These are phyloP conservation scores for Ispidina picta DNA, from an alignment of 2,797 vertebrate species.

Conservation along the genomic window DNA sequence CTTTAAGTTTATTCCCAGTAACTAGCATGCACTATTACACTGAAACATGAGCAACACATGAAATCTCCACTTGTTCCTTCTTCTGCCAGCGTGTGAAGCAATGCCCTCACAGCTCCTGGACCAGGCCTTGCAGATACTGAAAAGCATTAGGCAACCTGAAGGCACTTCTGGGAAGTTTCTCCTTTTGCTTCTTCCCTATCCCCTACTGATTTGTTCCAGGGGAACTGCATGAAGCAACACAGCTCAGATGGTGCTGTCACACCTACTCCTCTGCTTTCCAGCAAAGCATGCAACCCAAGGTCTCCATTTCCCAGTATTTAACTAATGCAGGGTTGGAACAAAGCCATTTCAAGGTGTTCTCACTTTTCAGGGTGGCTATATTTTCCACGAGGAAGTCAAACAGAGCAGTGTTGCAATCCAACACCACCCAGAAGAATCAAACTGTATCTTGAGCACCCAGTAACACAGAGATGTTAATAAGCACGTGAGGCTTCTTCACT, in stretches of 20 bases:
- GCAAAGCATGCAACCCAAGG: not conserved
- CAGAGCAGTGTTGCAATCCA: not conserved
- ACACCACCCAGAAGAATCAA: not conserved
- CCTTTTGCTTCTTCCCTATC: not conserved
- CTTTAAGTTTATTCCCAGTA: not conserved
- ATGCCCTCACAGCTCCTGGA: not conserved
- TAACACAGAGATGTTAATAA: not conserved
- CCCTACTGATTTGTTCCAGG: not conserved
- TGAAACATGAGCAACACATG: not conserved
- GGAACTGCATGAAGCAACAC: not conserved
- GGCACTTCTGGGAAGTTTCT: not conserved
- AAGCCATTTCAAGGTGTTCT: not conserved
- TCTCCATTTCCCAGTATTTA: not conserved
- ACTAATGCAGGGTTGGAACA: not conserved
- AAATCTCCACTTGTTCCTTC: not conserved
- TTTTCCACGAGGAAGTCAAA: not conserved
- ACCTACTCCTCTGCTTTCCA: not conserved
- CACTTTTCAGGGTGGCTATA: not conserved
- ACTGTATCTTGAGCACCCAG: not conserved
- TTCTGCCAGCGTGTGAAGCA: not conserved
- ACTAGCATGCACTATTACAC: too few relatives aligned
- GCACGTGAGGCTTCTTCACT: not conserved
- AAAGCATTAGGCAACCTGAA: not conserved
- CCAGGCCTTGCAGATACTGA: not conserved
- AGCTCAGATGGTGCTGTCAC: not conserved